Conservation (phyloP, 2,888 invertebrate species). For the Heteromurus nitidus region DNA sequence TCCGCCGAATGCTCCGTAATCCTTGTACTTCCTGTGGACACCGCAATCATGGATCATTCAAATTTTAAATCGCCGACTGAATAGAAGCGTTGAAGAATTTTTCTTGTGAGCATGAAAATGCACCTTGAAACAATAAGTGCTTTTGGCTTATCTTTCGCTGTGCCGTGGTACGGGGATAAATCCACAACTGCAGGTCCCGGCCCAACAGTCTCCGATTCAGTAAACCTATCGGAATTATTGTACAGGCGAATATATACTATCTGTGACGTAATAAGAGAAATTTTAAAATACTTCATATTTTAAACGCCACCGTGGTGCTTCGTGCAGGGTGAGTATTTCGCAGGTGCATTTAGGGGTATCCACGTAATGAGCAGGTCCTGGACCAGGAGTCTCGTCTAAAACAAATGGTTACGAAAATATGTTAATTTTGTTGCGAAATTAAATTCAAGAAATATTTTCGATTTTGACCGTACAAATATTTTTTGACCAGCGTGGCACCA, state of each 20-base stretch:
- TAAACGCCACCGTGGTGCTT: constrained; percentile 24
- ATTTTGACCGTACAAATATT: constrained; percentile 57
- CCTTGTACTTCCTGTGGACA: constrained; percentile 16
- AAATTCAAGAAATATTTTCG: too few relatives aligned
- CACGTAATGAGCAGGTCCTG: constrained; percentile 44
- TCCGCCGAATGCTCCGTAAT: constrained; percentile 25
- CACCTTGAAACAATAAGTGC: constrained; percentile 50
- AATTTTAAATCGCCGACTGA: not conserved
- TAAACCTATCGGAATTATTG: constrained; percentile 24
- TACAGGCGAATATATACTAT: not conserved
- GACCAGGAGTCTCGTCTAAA: constrained; percentile 59
- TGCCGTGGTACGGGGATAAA: constrained; percentile 14
- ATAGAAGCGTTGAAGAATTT: too few relatives aligned
- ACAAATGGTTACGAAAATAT: too few relatives aligned
- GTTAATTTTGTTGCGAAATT: too few relatives aligned
- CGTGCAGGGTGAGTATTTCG: constrained; percentile 40
- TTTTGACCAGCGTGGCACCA: constrained; percentile 53
- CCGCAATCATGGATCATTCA: too few relatives aligned
- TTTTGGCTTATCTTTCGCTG: constrained; percentile 48
- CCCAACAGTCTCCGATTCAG: constrained; percentile 40
- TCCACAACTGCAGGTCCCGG: constrained; percentile 55
- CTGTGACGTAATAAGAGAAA: too few relatives aligned
- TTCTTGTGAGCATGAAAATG: not conserved
- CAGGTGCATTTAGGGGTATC: constrained; percentile 37
- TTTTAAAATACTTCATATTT: not conserved